Evolutionary conservation across 2,888 invertebrate genomes (phyloP), one percentile per base, ranked within the genome.

Genomic region (Nomada fucata): DNA sequence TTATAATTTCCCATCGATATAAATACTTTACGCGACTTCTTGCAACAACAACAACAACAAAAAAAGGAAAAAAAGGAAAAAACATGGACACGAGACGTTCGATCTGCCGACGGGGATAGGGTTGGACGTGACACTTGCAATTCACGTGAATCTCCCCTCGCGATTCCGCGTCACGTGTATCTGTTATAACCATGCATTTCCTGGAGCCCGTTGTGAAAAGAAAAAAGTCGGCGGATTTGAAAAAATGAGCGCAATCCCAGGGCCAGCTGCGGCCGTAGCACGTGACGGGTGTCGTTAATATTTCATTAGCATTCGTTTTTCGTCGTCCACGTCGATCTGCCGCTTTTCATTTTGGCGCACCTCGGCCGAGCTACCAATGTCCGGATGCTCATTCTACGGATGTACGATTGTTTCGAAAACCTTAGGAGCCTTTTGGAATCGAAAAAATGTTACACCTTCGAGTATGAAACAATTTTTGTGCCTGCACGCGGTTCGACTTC

Each of bases 231-330:
- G 52, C 20, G 52, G 55, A 53, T 59, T 70, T 2, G 55, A 76
- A 79, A 79, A 82, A 76, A 76, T 53, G 78, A 69, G 55, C 78
- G 72, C 82, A 69, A 70, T 69, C 68, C 60, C 69, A 59, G 81
- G 67, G 63, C 79, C 83, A 82, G 83, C 79, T 84, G 76, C 73
- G 75, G 36, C 61, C 71, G 77, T 64, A 71, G 87, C 88, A 89
- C 90, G 89, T 91, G 89, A 89, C 89, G 89, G 86, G 90, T 87
- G 89, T 89, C 89, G 90, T 91, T 90, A 92, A 92, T 91, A 91
- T 92, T 92, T 90, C 90, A 92, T 92, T 91, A 91, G 89, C 88
- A 90, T 91, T 90, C 90, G 88, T 90, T 91, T 89, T 89, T 85
- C 89, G 83, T 87, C 82, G 86, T 81, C 83, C 59, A 82, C 84